Base-by-base conservation (phyloP, 2,888 invertebrate species). In the Antitype chi region DNA sequence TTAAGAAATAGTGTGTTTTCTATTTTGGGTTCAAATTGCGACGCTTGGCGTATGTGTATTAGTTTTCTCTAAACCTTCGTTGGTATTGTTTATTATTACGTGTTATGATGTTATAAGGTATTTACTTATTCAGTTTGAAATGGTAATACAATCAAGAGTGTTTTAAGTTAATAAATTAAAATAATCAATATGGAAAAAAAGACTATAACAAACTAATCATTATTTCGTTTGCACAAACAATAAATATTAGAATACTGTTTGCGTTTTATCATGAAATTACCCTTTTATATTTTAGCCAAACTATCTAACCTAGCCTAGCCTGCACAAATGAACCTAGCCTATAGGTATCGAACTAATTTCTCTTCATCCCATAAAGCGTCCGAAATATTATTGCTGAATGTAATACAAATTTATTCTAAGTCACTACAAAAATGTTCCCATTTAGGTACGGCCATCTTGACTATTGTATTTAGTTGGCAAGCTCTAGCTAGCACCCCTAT, bases 1-100 rank as follows among this genome's bases (percentile, higher is more conserved):
- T 81, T 71, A 52, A 75, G 69, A 47, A 82, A 85, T 85, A 85
- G 78, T 76, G 32, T 43, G 5, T 63, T 67, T 66, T 75, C 49
- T 75, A 52, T 72, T 60, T 69, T 32, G 20, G 17, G 69, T 64
- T 62, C 20, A n/a, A 78, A 71, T 74, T n/a, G 17, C 38, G 47
- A 62, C 6, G n/a, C 13, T 59, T 70, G 52, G 13, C n/a, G 11
- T 55, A 7, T 47, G 15, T 57, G 25, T 9, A 32, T 59, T 15
- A 15, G 7, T 20, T 43, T 1, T 49, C 17, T 73, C 15, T 28
- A 20, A 20, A 17, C 6, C 6, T 23, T 69, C 7, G 9, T 52
- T 59, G 57, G 13, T 17, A 28, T 53, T 28, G 25, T 20, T n/a
- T 74, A 8, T 1, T 23, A 57, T 32, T 32, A 15, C 1, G 6